These are phyloP conservation scores for Onychorhynchus coronatus DNA, from an alignment of 2,113 vertebrate species.

Conservation along the genomic window DNA sequence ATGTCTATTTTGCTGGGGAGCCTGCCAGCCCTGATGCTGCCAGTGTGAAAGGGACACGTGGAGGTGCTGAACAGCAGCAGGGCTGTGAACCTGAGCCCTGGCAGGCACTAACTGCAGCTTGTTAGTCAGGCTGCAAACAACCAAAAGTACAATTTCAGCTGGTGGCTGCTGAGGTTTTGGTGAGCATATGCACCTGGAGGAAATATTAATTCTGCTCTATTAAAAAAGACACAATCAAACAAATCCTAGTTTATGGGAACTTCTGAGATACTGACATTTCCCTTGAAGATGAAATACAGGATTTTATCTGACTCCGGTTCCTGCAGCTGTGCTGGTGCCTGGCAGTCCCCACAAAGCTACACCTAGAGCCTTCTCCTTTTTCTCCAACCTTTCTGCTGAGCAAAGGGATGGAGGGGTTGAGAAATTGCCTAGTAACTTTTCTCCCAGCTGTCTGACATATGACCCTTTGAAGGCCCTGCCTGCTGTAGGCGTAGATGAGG, in stretches of 20 bases:
- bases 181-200: not conserved
- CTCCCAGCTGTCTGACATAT: not conserved
- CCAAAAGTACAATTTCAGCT: not conserved
- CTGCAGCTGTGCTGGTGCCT: not conserved
- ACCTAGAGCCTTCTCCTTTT: not conserved
- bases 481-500: not conserved
- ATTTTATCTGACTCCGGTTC: not conserved
- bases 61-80: not conserved
- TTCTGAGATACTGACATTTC: not conserved
- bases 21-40: not conserved
- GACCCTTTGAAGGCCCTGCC: not conserved
- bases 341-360: not conserved
- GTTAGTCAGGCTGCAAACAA: not conserved
- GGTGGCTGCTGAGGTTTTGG: not conserved
- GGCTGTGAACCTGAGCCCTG: not conserved
- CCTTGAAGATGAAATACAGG: not conserved
- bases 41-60: accelerated
- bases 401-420: not conserved
- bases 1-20: not conserved
- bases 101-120: not conserved
- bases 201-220: not conserved
- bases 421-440: not conserved
- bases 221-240: not conserved
- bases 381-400: not conserved
- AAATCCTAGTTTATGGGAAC: not conserved